Conservation (phyloP, 2,888 invertebrate species). For the Linnaemya tessellans region DNA sequence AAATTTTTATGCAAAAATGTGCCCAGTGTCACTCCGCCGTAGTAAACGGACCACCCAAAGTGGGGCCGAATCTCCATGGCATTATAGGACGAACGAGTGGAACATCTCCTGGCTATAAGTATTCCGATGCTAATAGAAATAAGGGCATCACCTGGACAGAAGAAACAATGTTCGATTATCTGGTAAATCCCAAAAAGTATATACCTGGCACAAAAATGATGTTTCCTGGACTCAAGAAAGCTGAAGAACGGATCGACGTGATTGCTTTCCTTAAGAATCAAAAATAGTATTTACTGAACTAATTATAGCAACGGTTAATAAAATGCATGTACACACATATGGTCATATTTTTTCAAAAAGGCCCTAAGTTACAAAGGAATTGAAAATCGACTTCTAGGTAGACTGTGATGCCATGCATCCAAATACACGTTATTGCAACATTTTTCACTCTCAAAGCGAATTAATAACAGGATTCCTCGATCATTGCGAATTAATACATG, state of each 20-base stretch:
- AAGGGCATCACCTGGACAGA: constrained; percentile 98
- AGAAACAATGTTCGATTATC: constrained; percentile 96
- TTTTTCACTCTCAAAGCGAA: too few relatives aligned
- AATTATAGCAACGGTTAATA: too few relatives aligned
- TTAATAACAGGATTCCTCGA: too few relatives aligned
- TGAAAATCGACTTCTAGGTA: too few relatives aligned
- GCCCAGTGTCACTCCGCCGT: constrained; percentile 98
- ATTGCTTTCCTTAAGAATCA: constrained; percentile 92
- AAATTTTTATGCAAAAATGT: constrained; percentile 97
- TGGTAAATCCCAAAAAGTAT: constrained; percentile 99
- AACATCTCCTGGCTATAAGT: constrained; percentile 92
- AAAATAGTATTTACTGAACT: constrained; percentile 71
- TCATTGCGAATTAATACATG: too few relatives aligned
- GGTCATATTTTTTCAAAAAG: too few relatives aligned
- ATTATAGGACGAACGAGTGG: constrained; percentile 97
- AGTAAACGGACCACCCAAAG: constrained; percentile 97
- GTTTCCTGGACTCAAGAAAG: constrained; percentile 98
- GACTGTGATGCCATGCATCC: too few relatives aligned
- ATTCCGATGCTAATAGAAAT: constrained; percentile 96
- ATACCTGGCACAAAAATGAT: constrained; percentile 99
- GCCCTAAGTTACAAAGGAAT: too few relatives aligned
- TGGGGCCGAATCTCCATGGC: constrained; percentile 97
- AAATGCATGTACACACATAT: too few relatives aligned
- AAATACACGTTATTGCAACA: too few relatives aligned
- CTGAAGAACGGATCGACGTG: constrained; percentile 95